Evolutionary conservation across 2,888 invertebrate species (phyloP), one percentile per base, ranked within the genome.

Genomic region (Tiliacea citrago): DNA sequence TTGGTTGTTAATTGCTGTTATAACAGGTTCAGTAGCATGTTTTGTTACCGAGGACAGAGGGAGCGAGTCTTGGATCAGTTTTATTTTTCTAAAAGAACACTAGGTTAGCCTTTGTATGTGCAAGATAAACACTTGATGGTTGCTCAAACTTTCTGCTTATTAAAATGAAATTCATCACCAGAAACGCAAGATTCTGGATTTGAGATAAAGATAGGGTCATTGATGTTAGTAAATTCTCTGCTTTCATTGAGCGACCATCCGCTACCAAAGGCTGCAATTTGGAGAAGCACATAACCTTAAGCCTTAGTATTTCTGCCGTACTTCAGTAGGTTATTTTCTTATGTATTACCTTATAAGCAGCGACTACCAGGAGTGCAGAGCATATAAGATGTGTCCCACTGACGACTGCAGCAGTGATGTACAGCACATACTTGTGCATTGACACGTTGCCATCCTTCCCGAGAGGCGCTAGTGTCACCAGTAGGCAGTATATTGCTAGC

Each of bases 401-500:
- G 85, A 95, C 94, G 0, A 86, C 88, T 0, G 95, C 95, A 0
- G 93, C 94, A 0, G 92, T 90, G 68, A 92, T 84, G 90, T 93
- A 96, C 55, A 95, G 87, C 3, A 88, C 91, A 65, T 91, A 89
- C 77, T 92, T 93, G 76, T 92, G 91, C 0, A 89, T 83, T 16
- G 96, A 95, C 29, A 94, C 89, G 2, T 80, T 83, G 7, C 94
- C 93, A 6, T 90, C 90, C 39, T 87, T 87, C 42, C 93, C 94
- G 16, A 96, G 85, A 0, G 96, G 96, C 1, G 91, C 91, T 45
- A 96, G 86, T 0, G 95, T 95, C 79, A 96, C 95, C 71, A 95
- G 87, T 13, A 95, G 88, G 42, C 91, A 91, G 88, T 94, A 95
- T 1, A 90, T 89, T 0, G 92, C 79, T 65, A 96, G 86, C 84